phyloP scores from a whole-genome alignment of 1,140 invertebrate genomes.

The Trachymyrmex cornetzi region DNA sequence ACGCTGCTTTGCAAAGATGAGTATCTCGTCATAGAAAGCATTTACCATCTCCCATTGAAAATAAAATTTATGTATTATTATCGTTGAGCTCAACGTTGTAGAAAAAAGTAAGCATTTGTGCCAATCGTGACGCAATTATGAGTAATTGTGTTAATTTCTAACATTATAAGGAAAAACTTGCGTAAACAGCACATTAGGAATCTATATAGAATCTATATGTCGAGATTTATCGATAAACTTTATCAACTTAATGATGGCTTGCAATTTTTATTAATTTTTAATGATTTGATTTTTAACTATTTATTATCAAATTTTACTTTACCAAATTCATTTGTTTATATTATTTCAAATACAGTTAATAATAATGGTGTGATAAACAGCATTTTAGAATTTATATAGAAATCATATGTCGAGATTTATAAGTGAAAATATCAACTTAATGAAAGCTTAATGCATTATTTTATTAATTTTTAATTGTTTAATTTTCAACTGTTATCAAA shows the following conservation, averaged over 20 bases:
- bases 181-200: neutral
- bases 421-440: neutral
- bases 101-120: neutral
- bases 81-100: neutral
- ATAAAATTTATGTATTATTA: conserved; percentile 13
- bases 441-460: neutral
- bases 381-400: neutral
- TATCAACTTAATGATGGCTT: neutral
- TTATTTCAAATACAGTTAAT: neutral
- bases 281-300: neutral
- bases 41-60: neutral
- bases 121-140: neutral
- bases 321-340: neutral
- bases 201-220: neutral
- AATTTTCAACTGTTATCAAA: neutral
- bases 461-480: conserved; percentile 12
- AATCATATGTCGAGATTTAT: conserved; percentile 16
- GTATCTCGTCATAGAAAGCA: neutral
- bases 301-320: neutral
- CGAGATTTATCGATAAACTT: neutral
- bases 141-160: conserved; percentile 6
- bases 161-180: neutral
- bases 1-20: neutral
- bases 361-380: neutral
- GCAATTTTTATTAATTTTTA: neutral